Evolutionary conservation across 2,113 vertebrate species (phyloP), one percentile per base, ranked within the genome.

Genomic region (Alethe diademata): DNA sequence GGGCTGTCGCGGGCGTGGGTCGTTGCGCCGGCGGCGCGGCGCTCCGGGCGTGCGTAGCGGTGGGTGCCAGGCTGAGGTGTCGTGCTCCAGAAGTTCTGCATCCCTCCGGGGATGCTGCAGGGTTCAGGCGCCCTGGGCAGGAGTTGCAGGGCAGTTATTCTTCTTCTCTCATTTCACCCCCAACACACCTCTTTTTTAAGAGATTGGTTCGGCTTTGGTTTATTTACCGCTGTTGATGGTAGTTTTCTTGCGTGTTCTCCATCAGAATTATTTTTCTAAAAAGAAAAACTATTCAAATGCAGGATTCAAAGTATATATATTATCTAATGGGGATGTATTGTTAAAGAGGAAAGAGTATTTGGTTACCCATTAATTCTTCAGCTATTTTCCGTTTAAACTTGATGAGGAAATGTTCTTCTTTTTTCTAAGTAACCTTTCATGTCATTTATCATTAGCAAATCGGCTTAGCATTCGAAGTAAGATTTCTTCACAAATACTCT

Each of bases 61-160:
- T 91, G 95, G 86, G 73, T 91, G 96, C 93, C 95, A 6, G 84
- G 96, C 54, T 33, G 96, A 91, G 94, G 95, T 69, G 96, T 70
- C 88, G 96, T 78, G 92, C 87, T 66, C 87, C 93, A 79, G 38
- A 93, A 97, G 96, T 97, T 95, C 65, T 90, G 95, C 88, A 74
- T 92, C 96, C 90, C 88, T 85, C 80, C 33, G 94, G 92, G 73
- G 88, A 70, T 95, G 96, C 86, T 45, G 76, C 91, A 18, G 94
- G 93, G 78, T 89, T 76, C 65, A 28, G 56, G 86, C 78, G 82
- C 66, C 51, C 80, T 10, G 75, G 6, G 61, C 66, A 1, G 35
- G 25, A 71, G 35, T 56, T 47, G 73, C 50, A 4, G 60, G 48
- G 67, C 84, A 10, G 40, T 36, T 33, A 5, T 7, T 69, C 22